Evolutionary conservation across 1,140 invertebrate species (phyloP).

Genomic region (Meloidogyne floridensis): DNA sequence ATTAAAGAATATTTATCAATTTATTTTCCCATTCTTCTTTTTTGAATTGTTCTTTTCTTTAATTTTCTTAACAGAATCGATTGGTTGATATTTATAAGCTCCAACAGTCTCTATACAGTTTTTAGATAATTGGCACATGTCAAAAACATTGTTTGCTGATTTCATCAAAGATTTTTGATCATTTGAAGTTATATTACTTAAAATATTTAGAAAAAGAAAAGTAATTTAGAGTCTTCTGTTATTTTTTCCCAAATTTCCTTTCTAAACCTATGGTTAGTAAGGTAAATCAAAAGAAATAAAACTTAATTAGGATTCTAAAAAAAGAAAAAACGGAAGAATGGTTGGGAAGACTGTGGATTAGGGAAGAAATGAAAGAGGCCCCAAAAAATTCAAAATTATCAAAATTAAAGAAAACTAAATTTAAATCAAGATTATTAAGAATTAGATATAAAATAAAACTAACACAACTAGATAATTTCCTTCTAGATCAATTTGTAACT

Average conservation of each 20-base stretch:
- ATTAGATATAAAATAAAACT: constrained; percentile 5
- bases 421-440: neutral
- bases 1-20: neutral
- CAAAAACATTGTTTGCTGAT: constrained; percentile 34
- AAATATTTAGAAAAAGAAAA: too few species aligned
- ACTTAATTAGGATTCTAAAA: neutral
- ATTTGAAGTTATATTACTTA: constrained; percentile 19
- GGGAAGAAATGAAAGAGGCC: too few species aligned
- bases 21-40: neutral
- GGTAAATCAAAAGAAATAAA: too few species aligned
- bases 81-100: neutral
- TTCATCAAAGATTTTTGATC: constrained; percentile 35
- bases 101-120: constrained; percentile 26
- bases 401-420: neutral
- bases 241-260: too few species aligned
- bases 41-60: neutral
- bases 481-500: constrained; percentile 14
- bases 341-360: too few species aligned
- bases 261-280: too few species aligned
- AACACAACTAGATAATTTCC: constrained; percentile 27
- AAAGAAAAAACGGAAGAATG: too few species aligned
- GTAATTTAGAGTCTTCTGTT: too few species aligned
- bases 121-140: constrained; percentile 33
- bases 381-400: too few species aligned
- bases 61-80: neutral